A percentile compares a stretch with the other conserved stretches of the same genome.
Evolutionary conservation across 2,113 vertebrate genomes (phyloP).

Genomic region (Chloebia gouldiae): DNA sequence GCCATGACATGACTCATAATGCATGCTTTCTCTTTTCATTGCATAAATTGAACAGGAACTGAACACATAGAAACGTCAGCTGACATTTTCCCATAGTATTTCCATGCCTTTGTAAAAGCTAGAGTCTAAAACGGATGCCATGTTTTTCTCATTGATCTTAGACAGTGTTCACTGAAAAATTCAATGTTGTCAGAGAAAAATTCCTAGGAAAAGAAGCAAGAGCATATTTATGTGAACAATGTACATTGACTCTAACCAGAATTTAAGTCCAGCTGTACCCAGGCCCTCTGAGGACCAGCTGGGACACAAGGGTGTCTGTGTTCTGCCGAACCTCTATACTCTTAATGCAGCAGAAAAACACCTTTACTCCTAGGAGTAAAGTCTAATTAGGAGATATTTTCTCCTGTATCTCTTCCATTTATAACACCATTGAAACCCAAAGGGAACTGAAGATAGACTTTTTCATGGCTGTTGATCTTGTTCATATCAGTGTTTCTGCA

Average conservation of each 20-base stretch:
- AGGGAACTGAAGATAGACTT: not conserved
- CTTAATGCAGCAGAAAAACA: not conserved
- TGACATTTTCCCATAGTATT: slow-evolving; percentile 66
- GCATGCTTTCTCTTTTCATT: not conserved
- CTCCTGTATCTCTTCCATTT: not conserved
- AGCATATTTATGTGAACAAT: not conserved
- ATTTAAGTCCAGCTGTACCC: not conserved
- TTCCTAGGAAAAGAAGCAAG: slow-evolving; percentile 58
- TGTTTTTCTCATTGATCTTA: slow-evolving; percentile 73
- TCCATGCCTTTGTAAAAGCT: slow-evolving; percentile 72
- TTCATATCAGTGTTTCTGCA: not conserved
- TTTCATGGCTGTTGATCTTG: not conserved
- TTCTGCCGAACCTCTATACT: not conserved
- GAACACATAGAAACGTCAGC: slow-evolving; percentile 6
- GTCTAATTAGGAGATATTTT: not conserved
- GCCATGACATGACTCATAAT: not conserved
- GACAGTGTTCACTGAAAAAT: slow-evolving; percentile 43
- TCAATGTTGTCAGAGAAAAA: slow-evolving; percentile 70
- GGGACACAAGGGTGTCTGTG: not conserved
- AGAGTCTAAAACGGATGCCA: slow-evolving; percentile 71
- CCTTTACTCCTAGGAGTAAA: not conserved
- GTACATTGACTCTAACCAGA: not conserved
- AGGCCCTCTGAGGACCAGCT: not conserved
- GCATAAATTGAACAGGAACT: not conserved
- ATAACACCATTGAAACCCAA: not conserved